phyloP scores from a whole-genome alignment of 1,140 invertebrate species.

The Drosophila ironensis region DNA sequence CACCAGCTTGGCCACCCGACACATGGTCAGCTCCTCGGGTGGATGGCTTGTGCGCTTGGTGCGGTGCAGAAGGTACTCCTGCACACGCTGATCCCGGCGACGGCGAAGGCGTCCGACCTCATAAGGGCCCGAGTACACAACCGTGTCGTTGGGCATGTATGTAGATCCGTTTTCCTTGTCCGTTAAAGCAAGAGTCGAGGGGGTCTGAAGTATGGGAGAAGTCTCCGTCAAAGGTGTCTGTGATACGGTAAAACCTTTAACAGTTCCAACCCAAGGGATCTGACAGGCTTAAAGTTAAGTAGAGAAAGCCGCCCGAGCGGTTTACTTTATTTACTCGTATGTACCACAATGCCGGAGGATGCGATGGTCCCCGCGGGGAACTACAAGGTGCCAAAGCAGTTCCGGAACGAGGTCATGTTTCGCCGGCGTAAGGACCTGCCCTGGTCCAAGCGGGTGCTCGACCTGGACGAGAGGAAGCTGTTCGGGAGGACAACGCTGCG shows the following conservation, averaged over 20 bases:
- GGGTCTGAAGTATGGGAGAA: too few species aligned
- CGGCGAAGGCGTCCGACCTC: constrained; percentile 11
- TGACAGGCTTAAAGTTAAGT: too few species aligned
- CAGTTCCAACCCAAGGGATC: too few species aligned
- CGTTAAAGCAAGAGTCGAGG: too few species aligned
- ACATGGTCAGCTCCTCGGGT: constrained; percentile 2
- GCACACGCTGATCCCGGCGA: constrained; percentile 3
- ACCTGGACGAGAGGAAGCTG: constrained; percentile 34
- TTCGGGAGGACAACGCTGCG: constrained; percentile 35
- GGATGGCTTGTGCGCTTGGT: neutral
- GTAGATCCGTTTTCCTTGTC: too few species aligned
- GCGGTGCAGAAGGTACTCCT: neutral
- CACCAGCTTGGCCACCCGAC: constrained; percentile 4
- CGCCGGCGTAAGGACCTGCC: constrained; percentile 36
- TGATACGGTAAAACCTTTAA: too few species aligned
- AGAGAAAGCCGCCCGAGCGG: too few species aligned
- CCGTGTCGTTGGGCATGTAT: constrained; percentile 17
- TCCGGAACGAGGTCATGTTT: constrained; percentile 36
- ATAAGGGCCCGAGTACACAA: constrained; percentile 6
- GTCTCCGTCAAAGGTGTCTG: too few species aligned
- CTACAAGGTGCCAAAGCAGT: constrained; percentile 43
- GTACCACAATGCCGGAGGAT: constrained; percentile 20
- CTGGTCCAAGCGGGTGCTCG: constrained; percentile 42
- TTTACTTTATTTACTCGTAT: neutral
- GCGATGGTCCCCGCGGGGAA: constrained; percentile 21